phyloP scores from a whole-genome alignment of 2,797 vertebrate species.

The Huso huso region DNA sequence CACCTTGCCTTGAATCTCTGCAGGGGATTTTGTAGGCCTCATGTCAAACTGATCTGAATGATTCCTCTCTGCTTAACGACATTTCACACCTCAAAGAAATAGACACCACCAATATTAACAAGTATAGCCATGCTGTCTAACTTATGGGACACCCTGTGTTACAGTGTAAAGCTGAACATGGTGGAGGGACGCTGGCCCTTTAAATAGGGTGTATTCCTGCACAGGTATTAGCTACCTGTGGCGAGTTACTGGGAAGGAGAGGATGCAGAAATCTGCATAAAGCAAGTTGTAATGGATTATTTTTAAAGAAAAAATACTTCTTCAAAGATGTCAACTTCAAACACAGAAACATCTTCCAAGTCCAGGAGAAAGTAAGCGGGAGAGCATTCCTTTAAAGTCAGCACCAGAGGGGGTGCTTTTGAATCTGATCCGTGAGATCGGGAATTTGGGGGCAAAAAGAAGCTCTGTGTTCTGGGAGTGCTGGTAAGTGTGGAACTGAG shows the following conservation, averaged over 20 bases:
- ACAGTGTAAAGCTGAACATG: too few relatives aligned
- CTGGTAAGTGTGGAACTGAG: background rate
- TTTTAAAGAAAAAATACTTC: conserved; percentile 5
- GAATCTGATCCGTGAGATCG: conserved; percentile 17
- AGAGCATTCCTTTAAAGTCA: conserved; percentile 1
- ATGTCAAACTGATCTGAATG: too few relatives aligned
- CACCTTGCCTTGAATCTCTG: too few relatives aligned
- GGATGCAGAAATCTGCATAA: background rate
- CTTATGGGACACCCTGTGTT: too few relatives aligned
- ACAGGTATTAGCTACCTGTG: too few relatives aligned
- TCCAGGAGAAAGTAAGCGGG: background rate
- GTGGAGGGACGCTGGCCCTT: too few relatives aligned
- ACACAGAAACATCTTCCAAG: background rate
- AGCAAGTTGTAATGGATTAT: background rate
- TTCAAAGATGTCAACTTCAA: conserved; percentile 13
- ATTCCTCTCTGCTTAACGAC: too few relatives aligned
- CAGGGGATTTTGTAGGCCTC: too few relatives aligned
- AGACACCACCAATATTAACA: too few relatives aligned
- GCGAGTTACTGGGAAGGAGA: background rate
- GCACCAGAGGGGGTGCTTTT: conserved; percentile 8
- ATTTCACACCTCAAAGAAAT: too few relatives aligned
- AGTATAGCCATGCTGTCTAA: too few relatives aligned
- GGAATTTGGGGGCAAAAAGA: conserved; percentile 6
- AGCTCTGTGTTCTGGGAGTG: background rate
- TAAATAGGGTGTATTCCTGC: too few relatives aligned